Base-by-base conservation (phyloP, 2,888 invertebrate genomes). In the Rotaria sp. region DNA sequence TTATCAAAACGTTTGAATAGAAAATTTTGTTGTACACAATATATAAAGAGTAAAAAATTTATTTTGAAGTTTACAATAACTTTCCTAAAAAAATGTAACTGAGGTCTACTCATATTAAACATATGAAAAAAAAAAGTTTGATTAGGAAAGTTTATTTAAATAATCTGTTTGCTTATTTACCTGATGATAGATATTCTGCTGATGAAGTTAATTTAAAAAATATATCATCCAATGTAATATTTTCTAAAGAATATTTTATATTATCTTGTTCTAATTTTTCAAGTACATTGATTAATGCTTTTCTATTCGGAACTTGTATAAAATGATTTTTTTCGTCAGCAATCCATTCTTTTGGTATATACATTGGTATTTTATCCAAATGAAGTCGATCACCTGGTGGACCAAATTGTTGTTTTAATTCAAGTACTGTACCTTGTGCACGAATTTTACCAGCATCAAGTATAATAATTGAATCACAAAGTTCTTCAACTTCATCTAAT, bases 401-500 rank as follows among this genome's bases (percentile, higher is more conserved):
- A 45, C 80, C 80, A 45, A 45, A 41, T n/a, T 41, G 80, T 41
- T 35, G 45, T 45, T 80, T 80, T 45, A 80, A 45, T 41, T 80
- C 45, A 24, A 80, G 26, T 18, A 45, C 13, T 80, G 80, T 80
- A 26, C 80, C 80, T 45, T 45, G 45, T 80, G 41, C 41, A 38
- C 45, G 41, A 80, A 80, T 80, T 80, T 45, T 41, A 7, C 80
- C 80, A 1, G 45, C 45, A 45, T 80, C 80, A 45, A 80, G 41
- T 26, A 80, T 80, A 80, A 45, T 45, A 41, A 80, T 7, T n/a
- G 80, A 80, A 80, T 80, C 80, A n/a, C 80, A 80, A n/a, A 80
- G 80, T 80, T 80, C 80, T 45, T 80, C 80, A 45, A 80, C 80
- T 80, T 80, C 80, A 80, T 80, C 80, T 45, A 80, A 26, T n/a